Evolutionary conservation across 2,113 vertebrate species (phyloP), one percentile per base, ranked within the genome.

Genomic region (Carettochelys insculpta): DNA sequence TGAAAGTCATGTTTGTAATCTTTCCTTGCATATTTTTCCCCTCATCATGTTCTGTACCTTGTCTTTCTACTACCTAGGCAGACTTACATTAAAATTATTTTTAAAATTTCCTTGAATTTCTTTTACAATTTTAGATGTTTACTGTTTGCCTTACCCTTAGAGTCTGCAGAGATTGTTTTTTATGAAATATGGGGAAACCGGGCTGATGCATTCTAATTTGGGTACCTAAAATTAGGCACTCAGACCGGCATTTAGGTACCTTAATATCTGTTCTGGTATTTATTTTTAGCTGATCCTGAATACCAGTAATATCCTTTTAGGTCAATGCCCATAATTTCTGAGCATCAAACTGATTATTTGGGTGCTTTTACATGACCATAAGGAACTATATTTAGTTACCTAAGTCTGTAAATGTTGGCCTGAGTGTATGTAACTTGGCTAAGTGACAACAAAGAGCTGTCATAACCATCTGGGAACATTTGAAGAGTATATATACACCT

Each of bases 1-100:
- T 56, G 65, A 85, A 88, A 88, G 78, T 85, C 91, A 92, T 89
- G 94, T 76, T 27, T 95, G 82, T 86, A 77, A 8, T 38, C 86
- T 90, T 88, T 77, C 47, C 84, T 53, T 58, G 31, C 27, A 13
- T 58, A 31, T 29, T 58, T 94, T 93, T 65, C 94, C 94, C 79
- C 52, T 58, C 56, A 20, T 52, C 90, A 91, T 82, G 88, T 93
- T 94, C 85, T 88, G 92, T 58, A 34, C 13, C 56, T 56, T 86
- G 88, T 90, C 73, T 92, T 65, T 77, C 83, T 93, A 34, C 92
- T 92, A 83, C 47, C 86, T 38, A 3, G 91, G 86, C 73, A 77
- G 82, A 77, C 56, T 31, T n/a, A n/a, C n/a, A n/a, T n/a, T n/a
- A n/a, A n/a, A n/a, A n/a, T n/a, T n/a, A n/a, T n/a, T n/a, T n/a